Conservation (phyloP, 1,140 invertebrate genomes). For the Heliconius hewitsoni region DNA sequence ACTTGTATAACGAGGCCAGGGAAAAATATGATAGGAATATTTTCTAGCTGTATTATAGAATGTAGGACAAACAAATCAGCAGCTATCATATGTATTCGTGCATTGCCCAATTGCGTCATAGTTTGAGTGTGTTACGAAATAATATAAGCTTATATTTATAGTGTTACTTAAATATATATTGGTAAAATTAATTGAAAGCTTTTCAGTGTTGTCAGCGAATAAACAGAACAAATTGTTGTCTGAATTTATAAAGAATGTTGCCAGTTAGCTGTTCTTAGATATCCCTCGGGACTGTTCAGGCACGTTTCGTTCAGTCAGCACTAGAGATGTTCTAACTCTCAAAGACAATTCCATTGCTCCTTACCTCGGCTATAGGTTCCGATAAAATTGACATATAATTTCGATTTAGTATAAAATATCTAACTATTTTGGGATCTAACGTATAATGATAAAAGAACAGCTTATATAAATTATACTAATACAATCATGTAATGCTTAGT, state of each 20-base stretch:
- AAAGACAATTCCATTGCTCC: conserved; percentile 70
- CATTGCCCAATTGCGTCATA: background rate
- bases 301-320: conserved; percentile 69
- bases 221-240: conserved; percentile 54
- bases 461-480: background rate
- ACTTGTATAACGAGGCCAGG: no score
- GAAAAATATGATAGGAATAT: no score
- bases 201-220: conserved; percentile 40
- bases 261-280: conserved; percentile 58
- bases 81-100: background rate
- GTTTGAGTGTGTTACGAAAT: background rate
- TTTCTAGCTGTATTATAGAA: background rate
- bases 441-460: background rate
- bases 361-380: conserved; percentile 35
- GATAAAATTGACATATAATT: conserved; percentile 27
- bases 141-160: background rate
- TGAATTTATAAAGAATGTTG: conserved; percentile 50
- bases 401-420: conserved; percentile 18
- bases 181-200: background rate
- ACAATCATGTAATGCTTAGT: background rate
- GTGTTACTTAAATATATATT: background rate
- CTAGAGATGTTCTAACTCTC: conserved; percentile 57
- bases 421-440: background rate
- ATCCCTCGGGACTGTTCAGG: conserved; percentile 57
- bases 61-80: background rate